Conservation (phyloP, 2,113 vertebrate species). For the Alligator sinensis region DNA sequence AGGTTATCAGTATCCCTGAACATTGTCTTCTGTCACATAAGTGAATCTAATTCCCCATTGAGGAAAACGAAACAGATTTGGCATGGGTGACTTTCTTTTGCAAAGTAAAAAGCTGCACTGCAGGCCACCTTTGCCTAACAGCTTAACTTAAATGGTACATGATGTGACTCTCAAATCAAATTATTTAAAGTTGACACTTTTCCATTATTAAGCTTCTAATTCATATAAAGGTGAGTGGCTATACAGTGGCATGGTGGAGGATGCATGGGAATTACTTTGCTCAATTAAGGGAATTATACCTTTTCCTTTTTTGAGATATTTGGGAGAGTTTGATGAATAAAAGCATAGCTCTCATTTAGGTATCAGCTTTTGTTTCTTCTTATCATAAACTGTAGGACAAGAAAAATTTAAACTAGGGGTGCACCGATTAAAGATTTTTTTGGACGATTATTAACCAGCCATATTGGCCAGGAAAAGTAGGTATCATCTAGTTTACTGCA, state of each 20-base stretch:
- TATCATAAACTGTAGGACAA: background rate
- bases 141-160: background rate
- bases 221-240: conserved; percentile 52
- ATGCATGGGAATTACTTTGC: background rate
- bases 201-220: conserved; percentile 57
- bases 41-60: background rate
- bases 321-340: conserved; percentile 7
- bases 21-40: background rate
- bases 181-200: conserved; percentile 47
- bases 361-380: conserved; percentile 19
- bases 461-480: background rate
- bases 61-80: background rate
- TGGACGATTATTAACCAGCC: no score
- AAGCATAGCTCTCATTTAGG: conserved; percentile 4
- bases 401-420: background rate
- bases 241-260: conserved; percentile 45
- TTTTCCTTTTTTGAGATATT: conserved; percentile 46
- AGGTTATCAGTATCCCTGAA: background rate
- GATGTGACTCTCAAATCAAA: conserved; percentile 43
- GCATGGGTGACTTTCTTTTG: background rate
- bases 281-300: conserved; percentile 40
- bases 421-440: no score
- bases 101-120: background rate
- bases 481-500: background rate
- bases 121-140: background rate